Evolutionary conservation across 2,113 vertebrate species (phyloP), one percentile per base, ranked within the genome.

Genomic region (Bolborhynchus lineola): DNA sequence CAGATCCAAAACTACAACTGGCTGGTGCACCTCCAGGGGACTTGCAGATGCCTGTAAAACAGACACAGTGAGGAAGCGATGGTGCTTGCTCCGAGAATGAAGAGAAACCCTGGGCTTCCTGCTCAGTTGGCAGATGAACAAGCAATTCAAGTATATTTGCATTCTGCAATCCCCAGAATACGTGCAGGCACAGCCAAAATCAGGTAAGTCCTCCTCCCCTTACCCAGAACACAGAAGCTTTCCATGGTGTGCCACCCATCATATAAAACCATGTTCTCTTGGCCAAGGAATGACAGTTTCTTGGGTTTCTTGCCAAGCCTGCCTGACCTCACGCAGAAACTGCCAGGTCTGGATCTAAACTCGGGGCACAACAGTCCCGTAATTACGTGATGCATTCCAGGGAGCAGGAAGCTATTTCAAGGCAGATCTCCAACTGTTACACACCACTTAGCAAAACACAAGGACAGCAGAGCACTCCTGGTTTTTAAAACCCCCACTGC

Each of bases 1-100:
- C 64, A 55, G 41, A 64, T 11, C n/a, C 35, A 5, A 28, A n/a
- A 2, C 19, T 7, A 9, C 0, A 1, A 8, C 39, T 8, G 25
- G 46, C 59, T 55, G 33, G 23, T 47, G 19, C 46, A 16, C 11
- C 44, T 6, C 68, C 1, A 7, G n/a, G 70, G 50, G 6, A 47
- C n/a, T 69, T 44, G 28, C 75, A n/a, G 33, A 11, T 0, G 1
- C n/a, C 26, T 2, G 0, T 10, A n/a, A 6, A 70, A 29, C 29
- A 39, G 55, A 26, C 24, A 26, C 44, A 1, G 2, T 0, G 39
- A 74, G 59, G 42, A 64, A 31, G 78, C 1, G 3, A 4, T 4
- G 35, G 46, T 37, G 67, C 79, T 41, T 21, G 67, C 67, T 92
- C 49, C 10, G 42, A 64, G 52, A 80, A 26, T 2, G 1, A 44